Percentiles rank a stretch among this genome's conserved stretches.
Evolutionary conservation across 2,113 vertebrate genomes (phyloP).

Genomic region (Mellivora capensis): DNA sequence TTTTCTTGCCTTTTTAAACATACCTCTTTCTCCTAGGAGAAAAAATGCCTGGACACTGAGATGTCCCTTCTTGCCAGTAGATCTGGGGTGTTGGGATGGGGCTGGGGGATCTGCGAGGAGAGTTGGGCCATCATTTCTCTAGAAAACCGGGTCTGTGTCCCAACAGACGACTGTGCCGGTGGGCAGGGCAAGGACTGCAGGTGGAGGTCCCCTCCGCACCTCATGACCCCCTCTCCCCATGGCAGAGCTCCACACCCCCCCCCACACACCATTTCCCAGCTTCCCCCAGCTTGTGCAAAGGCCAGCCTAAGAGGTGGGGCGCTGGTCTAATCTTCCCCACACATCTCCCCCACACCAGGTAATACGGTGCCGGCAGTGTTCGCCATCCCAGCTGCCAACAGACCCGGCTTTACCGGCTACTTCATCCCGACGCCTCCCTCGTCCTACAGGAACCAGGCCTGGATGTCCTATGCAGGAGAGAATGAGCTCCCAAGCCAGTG

Average conservation of each 20-base stretch:
- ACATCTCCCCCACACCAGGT: constrained; percentile 82
- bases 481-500: constrained; percentile 93
- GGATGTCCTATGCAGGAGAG: constrained; percentile 97
- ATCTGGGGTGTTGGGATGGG: not conserved
- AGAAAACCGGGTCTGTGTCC: not conserved
- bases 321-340: not conserved
- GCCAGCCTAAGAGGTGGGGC: not conserved
- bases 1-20: constrained; percentile 11
- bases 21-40: not conserved
- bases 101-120: not conserved
- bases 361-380: constrained; percentile 97
- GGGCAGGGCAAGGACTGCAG: not conserved
- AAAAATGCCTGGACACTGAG: not conserved
- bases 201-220: not conserved
- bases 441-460: constrained; percentile 94
- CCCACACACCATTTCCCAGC: not conserved
- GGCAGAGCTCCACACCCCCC: not conserved
- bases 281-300: not conserved
- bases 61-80: not conserved
- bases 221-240: not conserved
- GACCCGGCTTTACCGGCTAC: constrained; percentile 93
- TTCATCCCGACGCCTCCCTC: constrained; percentile 93
- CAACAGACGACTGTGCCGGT: not conserved
- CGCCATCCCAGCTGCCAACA: constrained; percentile 94
- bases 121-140: not conserved